phyloP scores from a whole-genome alignment of 1,140 invertebrate species.

The Amphibalanus amphitrite region DNA sequence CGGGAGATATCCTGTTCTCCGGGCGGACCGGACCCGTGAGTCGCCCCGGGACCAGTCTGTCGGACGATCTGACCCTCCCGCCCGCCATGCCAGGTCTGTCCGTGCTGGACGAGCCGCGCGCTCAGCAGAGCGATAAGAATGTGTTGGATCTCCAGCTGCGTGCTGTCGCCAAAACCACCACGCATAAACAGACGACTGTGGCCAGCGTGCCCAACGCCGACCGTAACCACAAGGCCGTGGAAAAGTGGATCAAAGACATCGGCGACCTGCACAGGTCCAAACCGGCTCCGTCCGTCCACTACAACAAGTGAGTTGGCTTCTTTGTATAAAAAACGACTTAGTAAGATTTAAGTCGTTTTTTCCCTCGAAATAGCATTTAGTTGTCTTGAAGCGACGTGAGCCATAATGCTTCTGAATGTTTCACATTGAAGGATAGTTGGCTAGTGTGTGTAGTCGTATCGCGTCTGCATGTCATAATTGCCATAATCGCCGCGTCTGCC shows the following conservation, averaged over 20 bases:
- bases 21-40: neutral
- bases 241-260: constrained; percentile 87
- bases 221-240: constrained; percentile 69
- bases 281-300: constrained; percentile 64
- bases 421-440: too few species aligned
- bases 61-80: constrained; percentile 20
- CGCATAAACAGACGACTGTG: constrained; percentile 34
- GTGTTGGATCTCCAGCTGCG: constrained; percentile 81
- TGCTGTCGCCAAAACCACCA: constrained; percentile 40
- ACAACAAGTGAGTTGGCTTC: constrained; percentile 58
- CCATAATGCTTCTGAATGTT: too few species aligned
- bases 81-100: constrained; percentile 57
- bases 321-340: too few species aligned
- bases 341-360: too few species aligned
- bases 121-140: constrained; percentile 86
- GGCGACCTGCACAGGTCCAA: constrained; percentile 68
- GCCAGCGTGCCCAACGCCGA: constrained; percentile 71
- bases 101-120: constrained; percentile 84
- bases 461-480: too few species aligned
- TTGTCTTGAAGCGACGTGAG: too few species aligned
- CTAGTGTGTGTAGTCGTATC: too few species aligned
- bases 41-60: neutral
- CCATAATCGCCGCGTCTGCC: too few species aligned
- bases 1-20: too few species aligned
- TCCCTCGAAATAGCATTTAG: too few species aligned